Evolutionary conservation across 2,797 vertebrate species (phyloP).

Genomic region (Alexandromys oeconomus): DNA sequence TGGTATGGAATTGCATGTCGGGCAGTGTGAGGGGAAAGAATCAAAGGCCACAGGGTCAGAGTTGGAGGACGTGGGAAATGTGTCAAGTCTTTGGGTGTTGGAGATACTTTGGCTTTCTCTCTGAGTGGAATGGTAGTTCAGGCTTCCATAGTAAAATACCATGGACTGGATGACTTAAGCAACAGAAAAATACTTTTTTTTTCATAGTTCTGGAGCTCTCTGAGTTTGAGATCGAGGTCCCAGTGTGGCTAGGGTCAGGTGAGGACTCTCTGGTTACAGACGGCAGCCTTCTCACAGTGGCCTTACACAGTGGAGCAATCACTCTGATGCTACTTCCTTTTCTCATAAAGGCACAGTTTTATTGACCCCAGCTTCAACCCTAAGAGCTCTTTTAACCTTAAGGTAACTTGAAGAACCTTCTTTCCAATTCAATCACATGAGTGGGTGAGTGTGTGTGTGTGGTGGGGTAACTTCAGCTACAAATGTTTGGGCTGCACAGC

Average conservation of each 20-base stretch:
- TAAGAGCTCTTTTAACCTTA: conserved; percentile 2
- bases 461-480: not conserved
- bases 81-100: not conserved
- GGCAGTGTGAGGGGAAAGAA: not conserved
- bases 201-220: not conserved
- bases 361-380: not conserved
- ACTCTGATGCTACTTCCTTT: not conserved
- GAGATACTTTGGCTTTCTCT: not conserved
- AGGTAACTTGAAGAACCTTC: not conserved
- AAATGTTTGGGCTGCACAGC: not conserved
- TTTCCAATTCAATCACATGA: not conserved
- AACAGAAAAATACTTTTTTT: too few relatives aligned
- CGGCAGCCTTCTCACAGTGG: not conserved
- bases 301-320: not conserved
- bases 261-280: not conserved
- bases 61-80: not conserved
- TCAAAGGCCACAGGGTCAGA: not conserved
- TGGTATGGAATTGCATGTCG: not conserved
- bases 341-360: not conserved
- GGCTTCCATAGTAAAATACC: not conserved
- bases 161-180: not conserved
- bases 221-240: not conserved
- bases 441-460: not conserved
- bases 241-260: not conserved
- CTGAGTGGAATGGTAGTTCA: not conserved